Evolutionary conservation across 64 coral and sea anemone species (phyloP).

Genomic region (Montipora cactus): DNA sequence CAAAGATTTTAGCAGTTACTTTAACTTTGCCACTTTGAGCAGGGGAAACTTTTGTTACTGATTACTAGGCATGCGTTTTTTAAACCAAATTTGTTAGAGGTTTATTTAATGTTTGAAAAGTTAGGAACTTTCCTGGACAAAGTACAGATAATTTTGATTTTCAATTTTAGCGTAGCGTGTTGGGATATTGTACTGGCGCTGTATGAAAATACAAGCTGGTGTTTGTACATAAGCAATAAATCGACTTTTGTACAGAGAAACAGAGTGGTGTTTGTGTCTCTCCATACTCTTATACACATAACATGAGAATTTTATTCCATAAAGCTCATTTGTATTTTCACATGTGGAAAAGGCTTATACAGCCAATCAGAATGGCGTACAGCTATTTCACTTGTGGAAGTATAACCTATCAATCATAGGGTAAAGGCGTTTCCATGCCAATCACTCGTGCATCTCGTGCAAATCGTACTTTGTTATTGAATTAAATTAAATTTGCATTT

Average conservation of each 20-base stretch:
- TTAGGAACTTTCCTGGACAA: background rate
- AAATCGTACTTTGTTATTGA: too few species aligned
- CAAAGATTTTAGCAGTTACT: background rate
- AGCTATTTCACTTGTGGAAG: too few species aligned
- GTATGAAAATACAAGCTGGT: background rate
- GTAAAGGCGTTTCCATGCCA: too few species aligned
- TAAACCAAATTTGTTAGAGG: background rate
- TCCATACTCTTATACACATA: too few species aligned
- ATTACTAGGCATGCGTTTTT: background rate
- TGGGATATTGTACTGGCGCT: background rate
- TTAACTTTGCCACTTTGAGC: background rate
- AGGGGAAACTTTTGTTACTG: background rate
- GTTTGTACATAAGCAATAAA: slow-evolving; percentile 26
- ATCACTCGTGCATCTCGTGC: too few species aligned
- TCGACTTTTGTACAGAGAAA: slow-evolving; percentile 17
- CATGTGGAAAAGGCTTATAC: too few species aligned
- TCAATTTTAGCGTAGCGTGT: background rate
- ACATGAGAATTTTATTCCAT: too few species aligned
- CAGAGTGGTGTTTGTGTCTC: background rate
- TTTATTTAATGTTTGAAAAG: background rate
- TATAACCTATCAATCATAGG: too few species aligned
- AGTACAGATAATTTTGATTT: background rate
- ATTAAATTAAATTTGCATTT: too few species aligned
- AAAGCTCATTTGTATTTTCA: too few species aligned
- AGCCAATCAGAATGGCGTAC: too few species aligned